Evolutionary conservation across 2,797 vertebrate species (phyloP).

Genomic region (Acipenser transmontanus): DNA sequence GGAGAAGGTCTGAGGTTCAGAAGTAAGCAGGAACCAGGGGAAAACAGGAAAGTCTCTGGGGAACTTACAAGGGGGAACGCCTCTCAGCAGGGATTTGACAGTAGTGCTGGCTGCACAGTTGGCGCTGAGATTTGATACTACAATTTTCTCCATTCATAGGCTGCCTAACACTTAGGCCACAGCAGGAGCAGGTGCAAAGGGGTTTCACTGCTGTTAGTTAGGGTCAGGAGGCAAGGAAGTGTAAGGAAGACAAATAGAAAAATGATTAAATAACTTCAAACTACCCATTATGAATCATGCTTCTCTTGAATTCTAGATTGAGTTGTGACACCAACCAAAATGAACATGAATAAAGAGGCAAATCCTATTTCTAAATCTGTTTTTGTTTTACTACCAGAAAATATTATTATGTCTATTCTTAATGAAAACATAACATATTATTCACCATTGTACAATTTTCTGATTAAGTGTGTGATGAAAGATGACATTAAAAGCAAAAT

Average conservation of each 20-base stretch:
- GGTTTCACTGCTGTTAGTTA: constrained; percentile 36
- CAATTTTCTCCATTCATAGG: constrained; percentile 47
- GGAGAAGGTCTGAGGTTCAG: constrained; percentile 36
- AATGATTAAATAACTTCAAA: constrained; percentile 36
- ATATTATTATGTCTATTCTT: too few species aligned
- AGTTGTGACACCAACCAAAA: constrained; percentile 11
- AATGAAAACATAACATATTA: too few species aligned
- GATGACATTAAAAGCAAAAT: too few species aligned
- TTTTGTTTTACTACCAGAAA: too few species aligned
- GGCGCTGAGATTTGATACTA: constrained; percentile 40
- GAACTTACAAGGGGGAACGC: constrained; percentile 26
- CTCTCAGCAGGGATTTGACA: constrained; percentile 29
- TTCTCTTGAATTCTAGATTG: constrained; percentile 39
- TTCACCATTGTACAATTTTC: too few species aligned
- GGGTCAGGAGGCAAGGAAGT: constrained; percentile 18
- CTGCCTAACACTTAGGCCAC: constrained; percentile 42
- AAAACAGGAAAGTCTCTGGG: constrained; percentile 23
- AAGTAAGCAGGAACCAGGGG: constrained; percentile 20
- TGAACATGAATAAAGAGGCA: background rate
- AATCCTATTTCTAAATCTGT: background rate
- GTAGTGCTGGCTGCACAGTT: constrained; percentile 35
- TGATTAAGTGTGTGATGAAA: too few species aligned
- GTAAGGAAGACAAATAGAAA: background rate
- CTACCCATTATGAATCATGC: constrained; percentile 33
- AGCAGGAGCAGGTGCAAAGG: constrained; percentile 50